Base-by-base conservation (phyloP, 1,140 invertebrate species). In the Drosophila malerkotliana region DNA sequence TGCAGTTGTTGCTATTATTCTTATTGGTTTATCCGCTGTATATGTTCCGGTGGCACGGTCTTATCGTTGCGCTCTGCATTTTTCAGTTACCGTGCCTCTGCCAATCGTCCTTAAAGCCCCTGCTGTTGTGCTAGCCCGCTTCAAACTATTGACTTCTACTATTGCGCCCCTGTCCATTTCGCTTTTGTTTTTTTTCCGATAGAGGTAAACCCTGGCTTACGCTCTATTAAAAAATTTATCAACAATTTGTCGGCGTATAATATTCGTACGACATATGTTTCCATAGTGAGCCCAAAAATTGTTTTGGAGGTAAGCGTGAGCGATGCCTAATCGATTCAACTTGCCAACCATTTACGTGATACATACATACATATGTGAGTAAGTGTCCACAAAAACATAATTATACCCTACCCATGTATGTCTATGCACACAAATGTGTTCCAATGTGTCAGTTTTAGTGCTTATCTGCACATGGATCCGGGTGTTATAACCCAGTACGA, bases 211-310 rank as follows among this genome's bases (percentile, higher is more conserved):
- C 7, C 34, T 12, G 10, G 12, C 34, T 37, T 12, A 37, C n/a
- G 10, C 10, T 12, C 21, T 74, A 57, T 64, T 71, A 66, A 53
- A 48, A 66, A 80, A 72, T 75, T 63, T 72, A 79, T 79, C 72
- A 77, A 79, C 79, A 80, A 79, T 80, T 80, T 79, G 77, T 80
- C 77, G 75, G 54, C 64, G 59, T 80, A 53, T 75, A 64, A 75
- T 71, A 79, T 74, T 71, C 32, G 39, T 74, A 75, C 32, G 39
- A 63, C 21, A 60, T 41, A 63, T 41, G 74, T 69, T 61, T 37
- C 54, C 61, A 59, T 62, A 48, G 30, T 39, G 41, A 68, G 49
- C 30, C 30, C 52, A 54, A 68, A 34, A 26, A 45, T 44, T 51
- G 47, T 62, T 68, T 45, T 53, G 30, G 26, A 26, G 21, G 47